phyloP scores from a whole-genome alignment of 1,140 invertebrate genomes.

The Helicorthomorpha holstii region DNA sequence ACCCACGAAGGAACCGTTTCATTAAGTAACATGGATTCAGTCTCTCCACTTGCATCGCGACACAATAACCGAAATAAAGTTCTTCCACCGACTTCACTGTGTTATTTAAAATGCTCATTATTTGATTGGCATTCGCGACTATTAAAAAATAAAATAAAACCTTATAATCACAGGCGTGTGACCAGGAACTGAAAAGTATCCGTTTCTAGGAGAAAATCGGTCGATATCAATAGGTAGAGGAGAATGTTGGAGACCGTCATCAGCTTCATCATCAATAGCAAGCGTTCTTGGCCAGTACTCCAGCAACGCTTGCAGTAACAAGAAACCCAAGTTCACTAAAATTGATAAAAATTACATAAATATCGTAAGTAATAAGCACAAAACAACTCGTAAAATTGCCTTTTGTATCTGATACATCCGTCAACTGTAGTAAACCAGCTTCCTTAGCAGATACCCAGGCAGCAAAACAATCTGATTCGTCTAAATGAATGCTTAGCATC shows the following conservation, averaged over 20 bases:
- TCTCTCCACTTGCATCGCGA: constrained; percentile 85
- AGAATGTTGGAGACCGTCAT: constrained; percentile 27
- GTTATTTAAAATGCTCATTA: too few relatives aligned
- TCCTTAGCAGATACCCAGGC: constrained; percentile 97
- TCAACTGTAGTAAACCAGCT: constrained; percentile 55
- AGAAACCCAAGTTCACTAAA: constrained; percentile 86
- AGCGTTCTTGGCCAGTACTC: constrained; percentile 78
- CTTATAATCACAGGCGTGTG: constrained; percentile 96
- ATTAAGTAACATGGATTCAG: constrained; percentile 75
- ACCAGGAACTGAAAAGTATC: constrained; percentile 77
- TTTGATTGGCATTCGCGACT: too few relatives aligned
- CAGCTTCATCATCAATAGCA: constrained; percentile 39
- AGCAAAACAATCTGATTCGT: constrained; percentile 93
- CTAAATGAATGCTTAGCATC: constrained; percentile 95
- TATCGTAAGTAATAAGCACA: neutral
- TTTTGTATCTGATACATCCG: constrained; percentile 69
- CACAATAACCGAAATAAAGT: constrained; percentile 80
- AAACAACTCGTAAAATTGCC: constrained; percentile 27
- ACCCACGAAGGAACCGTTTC: constrained; percentile 96
- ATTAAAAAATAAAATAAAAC: constrained; percentile 26
- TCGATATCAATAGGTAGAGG: constrained; percentile 22
- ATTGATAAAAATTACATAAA: constrained; percentile 12
- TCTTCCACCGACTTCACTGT: constrained; percentile 82
- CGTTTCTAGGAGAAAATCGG: constrained; percentile 42
- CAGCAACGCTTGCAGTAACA: constrained; percentile 82